These are phyloP conservation scores for Blomia tropicalis DNA, from an alignment of 2,888 invertebrate genomes.

Conservation along the genomic window DNA sequence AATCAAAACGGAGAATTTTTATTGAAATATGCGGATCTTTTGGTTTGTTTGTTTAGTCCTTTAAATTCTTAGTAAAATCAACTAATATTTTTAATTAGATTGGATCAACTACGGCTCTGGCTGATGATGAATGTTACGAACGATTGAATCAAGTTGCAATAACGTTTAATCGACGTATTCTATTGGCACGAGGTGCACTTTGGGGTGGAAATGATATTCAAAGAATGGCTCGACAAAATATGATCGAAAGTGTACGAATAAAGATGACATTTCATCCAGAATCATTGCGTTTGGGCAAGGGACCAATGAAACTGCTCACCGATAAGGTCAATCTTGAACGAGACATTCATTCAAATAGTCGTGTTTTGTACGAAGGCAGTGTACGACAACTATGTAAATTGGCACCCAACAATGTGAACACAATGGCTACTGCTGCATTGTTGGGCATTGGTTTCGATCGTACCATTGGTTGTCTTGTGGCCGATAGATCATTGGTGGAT, in stretches of 20 bases:
- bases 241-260: slow-evolving; percentile 34
- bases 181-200: slow-evolving; percentile 42
- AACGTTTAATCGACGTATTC: slow-evolving; percentile 35
- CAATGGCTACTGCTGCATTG: slow-evolving; percentile 44
- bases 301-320: slow-evolving; percentile 37
- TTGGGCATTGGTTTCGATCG: slow-evolving; percentile 42
- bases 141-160: slow-evolving; percentile 34
- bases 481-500: slow-evolving; percentile 41
- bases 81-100: slow-evolving; percentile 33
- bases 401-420: slow-evolving; percentile 45
- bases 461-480: slow-evolving; percentile 39
- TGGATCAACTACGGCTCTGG: slow-evolving; percentile 43
- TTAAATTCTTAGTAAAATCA: not conserved
- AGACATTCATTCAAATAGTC: slow-evolving; percentile 33
- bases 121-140: slow-evolving; percentile 36
- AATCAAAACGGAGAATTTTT: slow-evolving; percentile 38
- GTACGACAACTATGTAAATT: slow-evolving; percentile 41
- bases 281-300: slow-evolving; percentile 38
- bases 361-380: slow-evolving; percentile 35
- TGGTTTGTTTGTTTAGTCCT: slow-evolving; percentile 34
- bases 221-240: slow-evolving; percentile 42
- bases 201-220: slow-evolving; percentile 44
- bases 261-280: slow-evolving; percentile 43
- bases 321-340: slow-evolving; percentile 37
- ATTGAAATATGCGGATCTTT: slow-evolving; percentile 38